Evolutionary conservation across 2,888 invertebrate genomes (phyloP).

Genomic region (Drosophila infuscata): DNA sequence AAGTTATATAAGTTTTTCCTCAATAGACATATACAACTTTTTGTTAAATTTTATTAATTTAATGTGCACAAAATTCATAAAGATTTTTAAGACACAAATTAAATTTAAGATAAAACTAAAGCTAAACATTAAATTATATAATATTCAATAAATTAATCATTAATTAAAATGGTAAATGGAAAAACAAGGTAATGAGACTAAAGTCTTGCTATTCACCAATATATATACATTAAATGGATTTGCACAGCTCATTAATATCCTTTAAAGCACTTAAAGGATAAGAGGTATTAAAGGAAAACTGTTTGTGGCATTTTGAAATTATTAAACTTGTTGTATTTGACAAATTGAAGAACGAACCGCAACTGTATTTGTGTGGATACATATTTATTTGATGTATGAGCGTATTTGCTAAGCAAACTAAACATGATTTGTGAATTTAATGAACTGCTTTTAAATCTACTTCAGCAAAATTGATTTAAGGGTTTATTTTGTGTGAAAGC

Average conservation of each 20-base stretch:
- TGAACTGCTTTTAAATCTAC: conserved; percentile 15
- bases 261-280: background rate
- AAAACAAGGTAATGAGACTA: background rate
- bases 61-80: background rate
- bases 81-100: background rate
- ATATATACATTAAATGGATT: background rate
- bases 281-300: conserved; percentile 17
- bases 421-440: conserved; percentile 30
- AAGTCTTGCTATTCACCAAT: background rate
- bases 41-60: background rate
- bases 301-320: conserved; percentile 40
- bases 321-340: conserved; percentile 24
- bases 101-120: background rate
- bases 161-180: background rate
- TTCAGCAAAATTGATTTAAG: conserved; percentile 41
- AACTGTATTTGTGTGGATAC: conserved; percentile 16
- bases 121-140: background rate
- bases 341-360: conserved; percentile 33
- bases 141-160: background rate
- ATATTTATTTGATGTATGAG: conserved; percentile 8
- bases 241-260: background rate
- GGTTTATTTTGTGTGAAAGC: conserved; percentile 6
- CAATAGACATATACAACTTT: too few species aligned
- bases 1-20: background rate
- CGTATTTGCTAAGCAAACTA: conserved; percentile 15